phyloP scores from a whole-genome alignment of 64 coral and sea anemone genomes.

The Porites australiensis region DNA sequence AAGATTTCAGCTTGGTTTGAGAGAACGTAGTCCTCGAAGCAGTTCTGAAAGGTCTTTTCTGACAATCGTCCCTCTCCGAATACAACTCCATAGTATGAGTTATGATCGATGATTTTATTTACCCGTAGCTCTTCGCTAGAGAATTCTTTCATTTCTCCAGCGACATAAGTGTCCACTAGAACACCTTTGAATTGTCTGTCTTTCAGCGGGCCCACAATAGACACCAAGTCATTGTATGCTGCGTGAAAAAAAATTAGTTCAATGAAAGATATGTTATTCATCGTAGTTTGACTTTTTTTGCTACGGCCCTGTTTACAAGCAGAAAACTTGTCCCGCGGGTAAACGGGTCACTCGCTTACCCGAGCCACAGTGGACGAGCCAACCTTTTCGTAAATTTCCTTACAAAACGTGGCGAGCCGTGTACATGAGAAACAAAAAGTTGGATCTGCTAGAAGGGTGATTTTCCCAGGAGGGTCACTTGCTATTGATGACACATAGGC shows the following conservation, averaged over 20 bases:
- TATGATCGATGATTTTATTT: conserved; percentile 88
- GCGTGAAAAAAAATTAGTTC: background rate
- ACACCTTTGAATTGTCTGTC: conserved; percentile 76
- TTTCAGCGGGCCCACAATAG: conserved; percentile 58
- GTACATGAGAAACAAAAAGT: no score
- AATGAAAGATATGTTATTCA: no score
- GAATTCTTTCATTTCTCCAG: conserved; percentile 67
- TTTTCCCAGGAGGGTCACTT: no score
- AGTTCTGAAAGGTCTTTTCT: conserved; percentile 62
- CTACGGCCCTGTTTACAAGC: no score
- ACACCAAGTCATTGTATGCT: background rate
- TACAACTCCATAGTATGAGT: conserved; percentile 91
- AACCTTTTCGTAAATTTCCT: no score
- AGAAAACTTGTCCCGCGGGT: no score
- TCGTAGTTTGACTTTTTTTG: no score
- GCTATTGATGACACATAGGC: no score
- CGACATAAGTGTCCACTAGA: conserved; percentile 91
- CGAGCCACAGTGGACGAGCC: no score
- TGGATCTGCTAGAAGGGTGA: no score
- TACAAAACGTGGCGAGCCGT: no score
- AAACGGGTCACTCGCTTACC: no score
- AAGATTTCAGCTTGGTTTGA: conserved; percentile 81
- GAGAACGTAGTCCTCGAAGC: conserved; percentile 76
- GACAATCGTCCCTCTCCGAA: conserved; percentile 75
- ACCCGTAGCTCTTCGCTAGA: conserved; percentile 66